These are phyloP conservation scores for Drosophila punjabiensis DNA, from an alignment of 1,140 invertebrate genomes.

Conservation along the genomic window DNA sequence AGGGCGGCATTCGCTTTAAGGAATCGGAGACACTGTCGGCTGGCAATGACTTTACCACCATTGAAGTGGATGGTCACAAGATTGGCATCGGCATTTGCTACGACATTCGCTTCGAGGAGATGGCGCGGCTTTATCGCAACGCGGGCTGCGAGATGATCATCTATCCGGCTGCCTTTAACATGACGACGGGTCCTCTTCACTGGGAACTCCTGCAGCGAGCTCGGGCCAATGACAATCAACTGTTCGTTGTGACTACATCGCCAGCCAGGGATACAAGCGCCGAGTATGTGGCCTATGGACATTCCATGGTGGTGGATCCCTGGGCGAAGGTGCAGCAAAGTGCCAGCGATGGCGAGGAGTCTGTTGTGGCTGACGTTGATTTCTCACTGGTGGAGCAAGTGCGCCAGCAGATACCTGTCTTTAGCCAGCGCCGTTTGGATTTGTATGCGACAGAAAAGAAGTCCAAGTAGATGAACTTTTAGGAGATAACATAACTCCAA, in stretches of 20 bases:
- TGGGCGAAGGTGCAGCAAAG: conserved; percentile 93
- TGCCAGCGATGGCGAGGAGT: conserved; percentile 90
- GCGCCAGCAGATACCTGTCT: conserved; percentile 93
- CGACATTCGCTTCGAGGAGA: conserved; percentile 96
- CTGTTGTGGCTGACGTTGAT: conserved; percentile 93
- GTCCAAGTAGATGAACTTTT: conserved; percentile 18
- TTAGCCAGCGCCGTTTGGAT: conserved; percentile 91
- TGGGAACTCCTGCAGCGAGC: conserved; percentile 94
- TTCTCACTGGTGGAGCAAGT: conserved; percentile 91
- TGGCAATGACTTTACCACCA: conserved; percentile 91
- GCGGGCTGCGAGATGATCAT: conserved; percentile 93
- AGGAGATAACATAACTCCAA: conserved; percentile 16
- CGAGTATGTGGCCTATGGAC: conserved; percentile 95
- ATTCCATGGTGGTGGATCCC: conserved; percentile 93
- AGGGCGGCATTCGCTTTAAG: conserved; percentile 96
- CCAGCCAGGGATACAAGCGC: conserved; percentile 91
- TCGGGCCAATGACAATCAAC: conserved; percentile 94
- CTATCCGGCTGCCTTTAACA: conserved; percentile 98
- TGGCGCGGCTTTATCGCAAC: conserved; percentile 93
- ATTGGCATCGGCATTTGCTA: conserved; percentile 98
- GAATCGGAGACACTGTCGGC: conserved; percentile 94
- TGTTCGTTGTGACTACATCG: conserved; percentile 91
- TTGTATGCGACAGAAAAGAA: conserved; percentile 89
- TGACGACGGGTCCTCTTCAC: conserved; percentile 97
- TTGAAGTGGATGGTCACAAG: conserved; percentile 91